Evolutionary conservation across 2,113 vertebrate species (phyloP).

Genomic region (Onychostoma macrolepis): DNA sequence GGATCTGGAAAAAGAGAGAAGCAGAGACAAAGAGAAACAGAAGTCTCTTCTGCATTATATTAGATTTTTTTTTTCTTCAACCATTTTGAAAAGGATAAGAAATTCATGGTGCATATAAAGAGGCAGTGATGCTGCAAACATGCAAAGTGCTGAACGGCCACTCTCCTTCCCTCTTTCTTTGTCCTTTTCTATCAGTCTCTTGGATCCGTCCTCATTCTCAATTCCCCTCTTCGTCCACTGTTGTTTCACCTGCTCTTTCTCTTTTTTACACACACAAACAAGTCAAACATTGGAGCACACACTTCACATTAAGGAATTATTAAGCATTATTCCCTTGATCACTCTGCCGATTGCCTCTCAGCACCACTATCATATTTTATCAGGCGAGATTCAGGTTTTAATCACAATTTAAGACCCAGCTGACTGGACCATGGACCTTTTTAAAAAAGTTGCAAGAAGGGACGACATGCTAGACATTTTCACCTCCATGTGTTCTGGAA

Average conservation of each 20-base stretch:
- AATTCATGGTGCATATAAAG: neutral
- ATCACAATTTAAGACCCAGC: constrained; percentile 60
- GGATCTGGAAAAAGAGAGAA: neutral
- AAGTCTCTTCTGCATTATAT: neutral
- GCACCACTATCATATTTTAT: constrained; percentile 72
- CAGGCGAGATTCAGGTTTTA: constrained; percentile 69
- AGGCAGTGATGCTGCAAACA: constrained; percentile 6
- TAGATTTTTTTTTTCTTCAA: neutral
- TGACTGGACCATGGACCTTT: constrained; percentile 23
- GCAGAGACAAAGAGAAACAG: neutral
- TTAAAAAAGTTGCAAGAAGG: constrained; percentile 20
- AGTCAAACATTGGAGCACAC: constrained; percentile 45
- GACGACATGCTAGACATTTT: constrained; percentile 22
- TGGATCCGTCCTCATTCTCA: neutral
- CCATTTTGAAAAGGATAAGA: neutral
- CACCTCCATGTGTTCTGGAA: neutral
- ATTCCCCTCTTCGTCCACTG: constrained; percentile 38
- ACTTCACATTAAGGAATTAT: constrained; percentile 62
- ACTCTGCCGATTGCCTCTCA: constrained; percentile 71
- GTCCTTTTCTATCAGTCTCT: neutral
- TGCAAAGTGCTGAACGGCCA: neutral
- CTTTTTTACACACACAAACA: constrained; percentile 4
- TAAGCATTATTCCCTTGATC: constrained; percentile 76
- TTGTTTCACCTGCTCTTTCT: constrained; percentile 38
- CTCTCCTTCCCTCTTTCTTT: constrained; percentile 3